These are phyloP conservation scores for Hypolimnas misippus DNA, from an alignment of 2,888 invertebrate species.

Conservation along the genomic window DNA sequence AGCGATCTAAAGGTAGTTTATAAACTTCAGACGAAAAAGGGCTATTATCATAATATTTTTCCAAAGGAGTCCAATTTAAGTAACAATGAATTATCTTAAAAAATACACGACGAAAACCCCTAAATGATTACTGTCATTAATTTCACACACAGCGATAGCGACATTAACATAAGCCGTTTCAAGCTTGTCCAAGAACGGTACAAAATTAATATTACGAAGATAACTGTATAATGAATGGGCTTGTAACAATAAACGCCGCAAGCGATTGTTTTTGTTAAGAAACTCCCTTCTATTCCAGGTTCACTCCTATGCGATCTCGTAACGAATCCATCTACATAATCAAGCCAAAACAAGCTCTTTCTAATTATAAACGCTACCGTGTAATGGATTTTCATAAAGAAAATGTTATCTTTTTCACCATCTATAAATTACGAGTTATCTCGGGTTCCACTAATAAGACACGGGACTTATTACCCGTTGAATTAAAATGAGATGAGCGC, in stretches of 20 bases:
- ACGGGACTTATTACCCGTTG: neutral
- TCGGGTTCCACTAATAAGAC: slow-evolving; percentile 1
- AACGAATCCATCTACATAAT: slow-evolving; percentile 39
- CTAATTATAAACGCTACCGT: slow-evolving; percentile 37
- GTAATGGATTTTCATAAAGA: slow-evolving; percentile 38
- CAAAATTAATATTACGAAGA: slow-evolving; percentile 62
- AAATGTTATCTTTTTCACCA: slow-evolving; percentile 34
- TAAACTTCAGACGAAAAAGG: neutral
- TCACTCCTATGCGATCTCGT: slow-evolving; percentile 30
- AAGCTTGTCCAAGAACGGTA: slow-evolving; percentile 56
- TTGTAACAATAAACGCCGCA: slow-evolving; percentile 67
- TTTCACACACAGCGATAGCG: slow-evolving; percentile 29
- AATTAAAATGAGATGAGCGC: slow-evolving; percentile 6
- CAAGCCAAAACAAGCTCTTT: slow-evolving; percentile 34
- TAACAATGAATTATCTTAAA: slow-evolving; percentile 1
- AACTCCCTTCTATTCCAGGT: slow-evolving; percentile 37
- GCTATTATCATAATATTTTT: neutral
- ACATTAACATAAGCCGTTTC: slow-evolving; percentile 47
- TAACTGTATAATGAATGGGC: slow-evolving; percentile 53
- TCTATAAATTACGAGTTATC: slow-evolving; percentile 18
- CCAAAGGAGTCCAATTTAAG: neutral
- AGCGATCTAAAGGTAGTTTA: neutral
- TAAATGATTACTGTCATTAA: slow-evolving; percentile 23
- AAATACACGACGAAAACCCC: slow-evolving; percentile 13
- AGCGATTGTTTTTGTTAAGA: slow-evolving; percentile 68